A percentile compares a stretch with the other conserved stretches of the same genome.
These are phyloP conservation scores for Chaenogobius annularis DNA, from an alignment of 2,113 vertebrate genomes.

Conservation along the genomic window DNA sequence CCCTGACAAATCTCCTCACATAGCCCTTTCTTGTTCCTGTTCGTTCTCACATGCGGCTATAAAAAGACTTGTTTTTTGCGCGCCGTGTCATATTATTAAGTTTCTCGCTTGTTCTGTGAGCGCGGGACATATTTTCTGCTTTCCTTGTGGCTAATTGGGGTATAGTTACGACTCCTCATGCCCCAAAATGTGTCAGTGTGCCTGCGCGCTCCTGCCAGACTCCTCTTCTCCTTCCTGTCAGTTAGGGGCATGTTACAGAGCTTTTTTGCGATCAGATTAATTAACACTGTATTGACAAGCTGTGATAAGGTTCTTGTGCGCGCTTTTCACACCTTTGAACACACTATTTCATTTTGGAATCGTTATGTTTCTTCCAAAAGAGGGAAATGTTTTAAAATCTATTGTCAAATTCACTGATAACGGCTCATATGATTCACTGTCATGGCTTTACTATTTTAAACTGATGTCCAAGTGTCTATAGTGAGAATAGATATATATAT, in stretches of 20 bases:
- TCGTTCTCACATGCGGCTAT: constrained; percentile 41
- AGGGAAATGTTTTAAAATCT: not conserved
- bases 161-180: constrained; percentile 49
- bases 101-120: constrained; percentile 56
- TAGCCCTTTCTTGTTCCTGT: constrained; percentile 14
- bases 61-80: constrained; percentile 56
- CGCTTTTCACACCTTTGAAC: constrained; percentile 49
- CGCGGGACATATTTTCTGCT: constrained; percentile 55
- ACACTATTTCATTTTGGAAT: constrained; percentile 33
- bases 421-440: not conserved
- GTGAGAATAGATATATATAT: not conserved
- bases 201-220: constrained; percentile 42
- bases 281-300: constrained; percentile 71
- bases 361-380: constrained; percentile 22
- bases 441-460: not conserved
- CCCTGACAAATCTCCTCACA: constrained; percentile 7
- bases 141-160: constrained; percentile 65
- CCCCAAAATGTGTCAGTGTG: constrained; percentile 62
- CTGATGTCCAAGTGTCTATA: not conserved
- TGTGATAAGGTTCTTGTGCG: constrained; percentile 37
- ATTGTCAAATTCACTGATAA: not conserved
- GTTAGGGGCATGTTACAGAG: constrained; percentile 39
- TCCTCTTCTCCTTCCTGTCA: constrained; percentile 53
- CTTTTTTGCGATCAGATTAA: constrained; percentile 64
- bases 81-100: constrained; percentile 60